Conservation (phyloP, 2,113 vertebrate species). For the Furnarius figulus region DNA sequence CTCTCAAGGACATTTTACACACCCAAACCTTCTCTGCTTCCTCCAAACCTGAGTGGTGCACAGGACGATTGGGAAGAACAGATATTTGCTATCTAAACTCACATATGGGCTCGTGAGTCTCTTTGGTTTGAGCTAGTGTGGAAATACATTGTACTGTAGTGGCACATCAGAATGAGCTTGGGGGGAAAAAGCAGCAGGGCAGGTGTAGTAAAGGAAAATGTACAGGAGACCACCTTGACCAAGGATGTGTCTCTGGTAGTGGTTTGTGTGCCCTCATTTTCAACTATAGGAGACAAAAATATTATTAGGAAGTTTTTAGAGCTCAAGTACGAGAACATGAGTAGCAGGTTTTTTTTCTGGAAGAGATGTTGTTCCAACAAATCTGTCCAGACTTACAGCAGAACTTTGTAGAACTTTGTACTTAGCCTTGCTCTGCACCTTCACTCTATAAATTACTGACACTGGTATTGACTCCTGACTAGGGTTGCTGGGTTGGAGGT, state of each 20-base stretch:
- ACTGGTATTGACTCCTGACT: fast-evolving
- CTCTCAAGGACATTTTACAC: neutral
- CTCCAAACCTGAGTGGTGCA: neutral
- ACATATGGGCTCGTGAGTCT: neutral
- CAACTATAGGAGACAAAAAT: neutral
- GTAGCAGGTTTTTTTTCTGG: neutral
- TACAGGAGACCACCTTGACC: neutral
- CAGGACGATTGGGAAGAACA: neutral
- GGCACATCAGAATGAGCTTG: neutral
- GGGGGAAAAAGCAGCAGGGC: neutral
- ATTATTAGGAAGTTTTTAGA: neutral
- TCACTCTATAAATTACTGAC: fast-evolving
- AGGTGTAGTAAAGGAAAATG: neutral
- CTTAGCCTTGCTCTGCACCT: neutral
- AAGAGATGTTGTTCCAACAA: neutral
- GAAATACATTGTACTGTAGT: fast-evolving
- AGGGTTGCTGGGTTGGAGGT: neutral
- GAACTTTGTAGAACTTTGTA: neutral
- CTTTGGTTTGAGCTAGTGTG: neutral
- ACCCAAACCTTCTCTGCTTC: neutral
- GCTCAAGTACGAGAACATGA: neutral
- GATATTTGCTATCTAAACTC: neutral
- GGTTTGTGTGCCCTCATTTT: neutral
- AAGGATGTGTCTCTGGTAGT: neutral
- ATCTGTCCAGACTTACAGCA: neutral